Evolutionary conservation across 2,797 vertebrate genomes (phyloP).

Genomic region (Cirrhinus mrigala): DNA sequence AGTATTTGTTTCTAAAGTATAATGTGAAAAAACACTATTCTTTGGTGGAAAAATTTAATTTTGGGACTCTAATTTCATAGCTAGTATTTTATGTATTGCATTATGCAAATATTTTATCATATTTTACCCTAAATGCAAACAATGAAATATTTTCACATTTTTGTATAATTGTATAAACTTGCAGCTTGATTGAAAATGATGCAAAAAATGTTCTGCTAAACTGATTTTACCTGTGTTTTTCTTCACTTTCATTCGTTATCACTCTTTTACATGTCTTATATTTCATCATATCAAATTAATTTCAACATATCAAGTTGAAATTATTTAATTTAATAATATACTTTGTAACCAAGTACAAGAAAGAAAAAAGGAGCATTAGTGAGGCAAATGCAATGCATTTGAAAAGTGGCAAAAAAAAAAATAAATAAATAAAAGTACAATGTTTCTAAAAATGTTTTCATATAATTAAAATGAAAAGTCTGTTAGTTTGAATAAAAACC

Average conservation of each 20-base stretch:
- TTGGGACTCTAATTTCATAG: too few relatives aligned
- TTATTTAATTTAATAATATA: too few relatives aligned
- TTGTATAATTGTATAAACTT: not conserved
- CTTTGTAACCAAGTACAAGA: too few relatives aligned
- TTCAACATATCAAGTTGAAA: not conserved
- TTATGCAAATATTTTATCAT: not conserved
- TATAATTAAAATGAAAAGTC: not conserved
- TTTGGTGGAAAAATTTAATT: too few relatives aligned
- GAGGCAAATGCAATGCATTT: not conserved
- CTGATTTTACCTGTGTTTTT: not conserved
- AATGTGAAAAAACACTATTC: too few relatives aligned
- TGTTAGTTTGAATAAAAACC: not conserved
- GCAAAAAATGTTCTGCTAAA: not conserved
- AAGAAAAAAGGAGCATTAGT: not conserved
- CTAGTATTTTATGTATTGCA: not conserved
- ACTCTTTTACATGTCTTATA: not conserved
- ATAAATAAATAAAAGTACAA: not conserved
- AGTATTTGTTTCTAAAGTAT: too few relatives aligned
- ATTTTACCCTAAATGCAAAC: not conserved
- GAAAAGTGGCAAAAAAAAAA: not conserved
- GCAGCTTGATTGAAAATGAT: not conserved
- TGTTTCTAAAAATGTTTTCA: not conserved
- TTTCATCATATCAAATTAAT: not conserved
- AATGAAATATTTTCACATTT: not conserved
- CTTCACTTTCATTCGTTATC: not conserved